Percentiles rank a stretch among this genome's conserved stretches.
Conservation (phyloP, 2,113 vertebrate species). For the Vicugna pacos region DNA sequence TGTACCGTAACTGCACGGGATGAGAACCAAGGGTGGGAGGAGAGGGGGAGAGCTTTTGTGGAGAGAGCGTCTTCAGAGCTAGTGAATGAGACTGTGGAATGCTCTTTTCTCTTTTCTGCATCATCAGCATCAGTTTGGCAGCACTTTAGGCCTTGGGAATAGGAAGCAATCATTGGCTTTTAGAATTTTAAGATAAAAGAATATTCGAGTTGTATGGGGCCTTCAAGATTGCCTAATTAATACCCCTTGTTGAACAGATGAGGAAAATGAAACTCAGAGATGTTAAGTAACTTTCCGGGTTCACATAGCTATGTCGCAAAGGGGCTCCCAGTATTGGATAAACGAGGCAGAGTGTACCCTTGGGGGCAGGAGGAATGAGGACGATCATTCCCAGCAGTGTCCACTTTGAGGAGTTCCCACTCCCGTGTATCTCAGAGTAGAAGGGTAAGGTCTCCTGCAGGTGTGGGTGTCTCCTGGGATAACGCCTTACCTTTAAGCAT, state of each 20-base stretch:
- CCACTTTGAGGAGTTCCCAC: not conserved
- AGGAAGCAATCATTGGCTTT: slow-evolving; percentile 46
- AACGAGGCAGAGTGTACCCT: not conserved
- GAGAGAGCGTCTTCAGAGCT: slow-evolving; percentile 45
- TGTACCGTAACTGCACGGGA: not conserved
- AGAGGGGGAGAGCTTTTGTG: slow-evolving; percentile 7
- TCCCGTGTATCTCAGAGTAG: not conserved
- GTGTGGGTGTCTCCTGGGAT: not conserved
- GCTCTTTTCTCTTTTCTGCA: slow-evolving; percentile 55
- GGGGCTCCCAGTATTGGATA: no score
- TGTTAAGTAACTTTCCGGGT: not conserved
- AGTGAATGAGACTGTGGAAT: slow-evolving; percentile 56
- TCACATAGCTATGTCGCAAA: not conserved
- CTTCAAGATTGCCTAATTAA: slow-evolving; percentile 34
- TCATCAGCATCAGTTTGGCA: slow-evolving; percentile 64
- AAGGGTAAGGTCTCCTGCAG: not conserved
- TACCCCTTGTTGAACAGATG: slow-evolving; percentile 11
- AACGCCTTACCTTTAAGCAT: not conserved
- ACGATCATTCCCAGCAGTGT: not conserved
- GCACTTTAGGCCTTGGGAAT: slow-evolving; percentile 43
- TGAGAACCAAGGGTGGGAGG: not conserved
- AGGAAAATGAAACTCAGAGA: not conserved
- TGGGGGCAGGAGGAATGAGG: not conserved
- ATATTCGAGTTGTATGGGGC: not conserved
- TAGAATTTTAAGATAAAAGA: slow-evolving; percentile 44